Percentiles rank a stretch among this genome's conserved stretches.
phyloP scores from a whole-genome alignment of 2,113 vertebrate species.

The Cryptotis parvus region DNA sequence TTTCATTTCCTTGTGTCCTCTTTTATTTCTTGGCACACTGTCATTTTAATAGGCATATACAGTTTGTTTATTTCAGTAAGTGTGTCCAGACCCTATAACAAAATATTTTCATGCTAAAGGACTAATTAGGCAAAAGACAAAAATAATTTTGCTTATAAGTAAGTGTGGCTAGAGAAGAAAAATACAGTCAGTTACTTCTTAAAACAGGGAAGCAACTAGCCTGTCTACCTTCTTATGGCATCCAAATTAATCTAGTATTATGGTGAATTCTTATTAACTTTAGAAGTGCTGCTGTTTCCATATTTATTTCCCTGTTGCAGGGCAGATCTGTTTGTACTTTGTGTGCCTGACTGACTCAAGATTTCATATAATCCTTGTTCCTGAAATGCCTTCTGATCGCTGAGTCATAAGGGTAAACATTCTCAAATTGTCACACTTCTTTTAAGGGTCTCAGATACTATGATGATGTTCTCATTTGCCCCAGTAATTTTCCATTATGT shows the following conservation, averaged over 20 bases:
- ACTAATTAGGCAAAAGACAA: constrained; percentile 38
- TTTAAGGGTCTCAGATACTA: constrained; percentile 8
- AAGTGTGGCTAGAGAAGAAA: background rate
- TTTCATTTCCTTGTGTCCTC: too few relatives aligned
- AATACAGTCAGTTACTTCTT: background rate
- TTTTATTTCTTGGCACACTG: too few relatives aligned
- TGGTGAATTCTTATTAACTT: constrained; percentile 47
- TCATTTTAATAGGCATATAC: background rate
- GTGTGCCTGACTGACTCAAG: background rate
- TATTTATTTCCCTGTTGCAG: background rate
- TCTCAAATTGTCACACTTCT: constrained; percentile 14
- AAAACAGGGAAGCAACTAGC: background rate
- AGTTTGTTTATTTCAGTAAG: constrained; percentile 36
- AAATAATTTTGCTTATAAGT: constrained; percentile 46
- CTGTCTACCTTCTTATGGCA: constrained; percentile 6
- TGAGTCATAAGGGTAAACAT: constrained; percentile 46
- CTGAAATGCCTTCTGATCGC: constrained; percentile 44
- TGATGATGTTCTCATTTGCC: constrained; percentile 53
- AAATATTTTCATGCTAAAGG: background rate
- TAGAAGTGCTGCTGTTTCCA: background rate
- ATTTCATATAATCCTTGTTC: constrained; percentile 45
- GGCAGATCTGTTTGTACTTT: background rate
- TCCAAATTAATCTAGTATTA: background rate
- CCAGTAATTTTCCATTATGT: constrained; percentile 59
- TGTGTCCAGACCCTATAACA: background rate